A percentile compares a stretch with the other conserved stretches of the same genome.
phyloP scores from a whole-genome alignment of 1,140 invertebrate species.

The Scaptodrosophila lebanonensis region DNA sequence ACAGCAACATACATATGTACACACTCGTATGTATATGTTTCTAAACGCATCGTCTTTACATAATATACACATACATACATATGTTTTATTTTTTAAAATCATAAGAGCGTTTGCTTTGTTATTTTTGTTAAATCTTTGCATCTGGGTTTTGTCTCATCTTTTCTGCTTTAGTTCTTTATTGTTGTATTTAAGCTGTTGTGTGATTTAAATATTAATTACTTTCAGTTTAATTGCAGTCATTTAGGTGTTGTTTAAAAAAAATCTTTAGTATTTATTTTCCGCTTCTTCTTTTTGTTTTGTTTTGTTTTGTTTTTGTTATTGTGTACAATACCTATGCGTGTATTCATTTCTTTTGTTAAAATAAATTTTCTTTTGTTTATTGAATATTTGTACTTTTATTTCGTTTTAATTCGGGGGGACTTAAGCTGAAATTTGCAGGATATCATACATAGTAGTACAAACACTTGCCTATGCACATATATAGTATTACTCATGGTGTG shows the following conservation, averaged over 20 bases:
- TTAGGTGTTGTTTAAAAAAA: constrained; percentile 26
- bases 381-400: constrained; percentile 76
- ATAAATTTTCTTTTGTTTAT: constrained; percentile 30
- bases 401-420: constrained; percentile 65
- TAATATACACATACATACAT: too few relatives aligned
- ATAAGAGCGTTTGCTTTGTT: constrained; percentile 65
- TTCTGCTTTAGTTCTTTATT: constrained; percentile 8
- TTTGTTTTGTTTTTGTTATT: constrained; percentile 14
- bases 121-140: constrained; percentile 24
- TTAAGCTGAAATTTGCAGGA: constrained; percentile 53
- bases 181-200: constrained; percentile 20
- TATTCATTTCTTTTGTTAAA: constrained; percentile 14
- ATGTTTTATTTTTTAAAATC: constrained; percentile 59
- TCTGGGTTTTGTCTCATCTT: constrained; percentile 4
- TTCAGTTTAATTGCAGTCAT: constrained; percentile 57
- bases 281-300: constrained; percentile 10
- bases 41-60: too few relatives aligned
- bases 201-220: constrained; percentile 12
- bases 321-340: constrained; percentile 7
- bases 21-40: constrained; percentile 9
- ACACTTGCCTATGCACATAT: not conserved
- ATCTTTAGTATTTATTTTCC: not conserved
- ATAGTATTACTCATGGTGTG: constrained; percentile 1
- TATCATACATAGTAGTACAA: constrained; percentile 1
- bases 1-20: constrained; percentile 11